Percentiles rank a stretch among this genome's conserved stretches.
Conservation (phyloP, 2,888 invertebrate genomes). For the Dryocosmus kuriphilus region DNA sequence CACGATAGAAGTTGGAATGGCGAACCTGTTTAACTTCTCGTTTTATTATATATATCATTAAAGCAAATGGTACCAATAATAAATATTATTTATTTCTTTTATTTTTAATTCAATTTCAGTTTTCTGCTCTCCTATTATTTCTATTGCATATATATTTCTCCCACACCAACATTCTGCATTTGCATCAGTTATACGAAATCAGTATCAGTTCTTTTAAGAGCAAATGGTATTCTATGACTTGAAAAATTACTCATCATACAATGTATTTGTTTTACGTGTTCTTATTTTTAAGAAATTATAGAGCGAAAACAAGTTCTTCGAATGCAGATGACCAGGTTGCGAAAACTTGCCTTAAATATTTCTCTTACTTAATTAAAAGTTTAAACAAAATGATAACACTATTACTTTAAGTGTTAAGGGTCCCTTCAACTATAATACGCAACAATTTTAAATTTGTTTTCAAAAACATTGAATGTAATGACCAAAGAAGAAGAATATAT, state of each 20-base stretch:
- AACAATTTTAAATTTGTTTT: no score
- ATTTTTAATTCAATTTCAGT: constrained; percentile 23
- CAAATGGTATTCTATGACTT: no score
- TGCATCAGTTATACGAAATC: not conserved
- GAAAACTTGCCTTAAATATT: no score
- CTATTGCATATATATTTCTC: constrained; percentile 15
- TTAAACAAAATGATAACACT: no score
- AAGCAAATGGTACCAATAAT: constrained; percentile 21
- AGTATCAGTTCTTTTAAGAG: not conserved
- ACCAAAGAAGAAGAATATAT: not conserved
- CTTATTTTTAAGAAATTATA: no score
- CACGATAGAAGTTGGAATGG: constrained; percentile 24
- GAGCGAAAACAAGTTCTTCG: no score
- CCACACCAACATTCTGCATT: not conserved
- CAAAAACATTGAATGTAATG: not conserved
- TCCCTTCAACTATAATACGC: no score
- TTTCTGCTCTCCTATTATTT: constrained; percentile 14
- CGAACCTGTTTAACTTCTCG: constrained; percentile 38
- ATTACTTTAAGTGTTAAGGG: no score
- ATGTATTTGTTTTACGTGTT: no score
- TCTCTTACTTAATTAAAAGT: no score
- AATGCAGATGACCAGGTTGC: no score
- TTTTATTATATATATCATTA: constrained; percentile 38
- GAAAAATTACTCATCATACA: no score
- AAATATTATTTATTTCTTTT: constrained; percentile 30